phyloP scores from a whole-genome alignment of 2,888 invertebrate genomes.

The Galerucella nymphaeae region DNA sequence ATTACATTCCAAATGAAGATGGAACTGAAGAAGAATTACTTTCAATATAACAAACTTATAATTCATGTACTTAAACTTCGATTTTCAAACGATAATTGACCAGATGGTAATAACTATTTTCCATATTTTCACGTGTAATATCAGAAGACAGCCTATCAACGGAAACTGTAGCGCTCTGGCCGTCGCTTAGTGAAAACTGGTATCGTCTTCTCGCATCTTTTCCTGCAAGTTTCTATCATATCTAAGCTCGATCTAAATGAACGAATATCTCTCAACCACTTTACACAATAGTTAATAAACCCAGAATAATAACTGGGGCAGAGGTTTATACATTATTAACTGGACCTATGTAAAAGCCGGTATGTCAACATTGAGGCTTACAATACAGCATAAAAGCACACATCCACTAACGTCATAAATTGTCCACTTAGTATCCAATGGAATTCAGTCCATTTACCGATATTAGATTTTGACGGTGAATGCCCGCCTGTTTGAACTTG shows the following conservation, averaged over 20 bases:
- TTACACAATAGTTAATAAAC: slow-evolving; percentile 35
- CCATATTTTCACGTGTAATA: neutral
- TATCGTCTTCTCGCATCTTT: slow-evolving; percentile 39
- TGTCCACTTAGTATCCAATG: slow-evolving; percentile 41
- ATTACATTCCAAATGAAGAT: too few relatives aligned
- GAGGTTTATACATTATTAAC: slow-evolving; percentile 47
- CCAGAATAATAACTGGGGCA: slow-evolving; percentile 41
- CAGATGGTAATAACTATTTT: too few relatives aligned
- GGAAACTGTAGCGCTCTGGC: slow-evolving; percentile 19
- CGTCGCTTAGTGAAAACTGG: slow-evolving; percentile 20
- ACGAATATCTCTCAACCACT: slow-evolving; percentile 37
- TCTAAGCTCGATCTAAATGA: slow-evolving; percentile 44
- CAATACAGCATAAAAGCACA: slow-evolving; percentile 35
- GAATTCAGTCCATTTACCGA: slow-evolving; percentile 35
- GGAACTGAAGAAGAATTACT: too few relatives aligned
- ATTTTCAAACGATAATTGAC: too few relatives aligned
- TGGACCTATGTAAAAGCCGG: slow-evolving; percentile 40
- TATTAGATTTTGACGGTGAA: slow-evolving; percentile 33
- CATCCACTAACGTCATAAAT: slow-evolving; percentile 40
- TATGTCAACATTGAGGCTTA: slow-evolving; percentile 43
- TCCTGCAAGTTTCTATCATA: slow-evolving; percentile 40
- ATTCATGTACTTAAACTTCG: too few relatives aligned
- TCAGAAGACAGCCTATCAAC: slow-evolving; percentile 6
- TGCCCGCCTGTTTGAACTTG: neutral
- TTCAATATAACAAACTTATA: too few relatives aligned